Base-by-base conservation (phyloP, 2,888 invertebrate species). In the Microdon myrmicae region DNA sequence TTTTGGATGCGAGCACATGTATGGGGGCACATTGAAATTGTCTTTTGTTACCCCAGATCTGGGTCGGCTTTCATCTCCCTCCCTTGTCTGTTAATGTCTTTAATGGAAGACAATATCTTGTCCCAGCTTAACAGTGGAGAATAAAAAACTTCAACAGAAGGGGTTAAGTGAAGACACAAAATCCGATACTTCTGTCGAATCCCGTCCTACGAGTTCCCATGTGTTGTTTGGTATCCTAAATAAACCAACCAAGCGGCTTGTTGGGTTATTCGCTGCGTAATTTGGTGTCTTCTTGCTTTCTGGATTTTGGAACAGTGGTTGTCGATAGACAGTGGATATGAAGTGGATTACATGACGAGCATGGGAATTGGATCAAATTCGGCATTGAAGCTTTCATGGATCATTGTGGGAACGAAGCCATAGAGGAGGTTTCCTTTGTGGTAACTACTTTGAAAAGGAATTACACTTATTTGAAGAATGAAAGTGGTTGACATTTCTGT, bases 361-460 rank as follows among this genome's bases (percentile, higher is more conserved):
- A 64, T 64, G 58, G 47, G 64, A 64, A 64, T 58, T 47, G 58
- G 64, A 64, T 58, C 64, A 58, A 23, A 23, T 58, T 58, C 64
- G 37, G 41, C 45, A 47, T 51, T 22, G 51, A 43, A 64, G 64
- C 58, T 64, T 64, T 51, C 25, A 26, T 53, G 39, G n/a, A 28
- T 12, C 9, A 19, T 13, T 56, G 44, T 64, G 64, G 47, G 58
- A 64, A 64, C 38, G 64, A 64, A 64, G 64, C 64, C 64, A 47
- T 58, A 64, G 23, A 64, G 53, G 43, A 31, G 39, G n/a, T 45
- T 51, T 45, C 41, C 45, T 51, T 59, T 22, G 23, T 41, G 13
- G 20, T 29, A 17, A 45, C 10, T 8, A n/a, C n/a, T n/a, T n/a
- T n/a, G n/a, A n/a, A n/a, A n/a, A n/a, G n/a, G n/a, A n/a, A n/a